Evolutionary conservation across 2,797 vertebrate species (phyloP), one percentile per base, ranked within the genome.

Genomic region (Rhynchotus rufescens): DNA sequence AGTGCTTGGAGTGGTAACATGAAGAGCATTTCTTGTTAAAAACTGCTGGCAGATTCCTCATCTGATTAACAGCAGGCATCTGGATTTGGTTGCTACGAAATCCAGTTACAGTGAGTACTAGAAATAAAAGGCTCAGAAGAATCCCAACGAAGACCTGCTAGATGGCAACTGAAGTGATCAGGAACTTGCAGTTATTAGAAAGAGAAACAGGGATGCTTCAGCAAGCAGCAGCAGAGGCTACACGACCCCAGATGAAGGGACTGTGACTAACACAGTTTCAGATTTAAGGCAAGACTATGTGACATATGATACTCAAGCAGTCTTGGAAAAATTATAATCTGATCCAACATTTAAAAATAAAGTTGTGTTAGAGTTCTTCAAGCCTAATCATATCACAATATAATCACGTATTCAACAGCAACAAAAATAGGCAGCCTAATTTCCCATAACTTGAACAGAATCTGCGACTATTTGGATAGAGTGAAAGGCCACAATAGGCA

Each of bases 51-150:
- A 91, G 84, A 67, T 22, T 61, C 54, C 32, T 59, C 52, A 89
- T 49, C 45, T 71, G 72, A 88, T 42, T 38, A 73, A 65, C 23
- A 82, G 56, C 54, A 52, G 72, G 49, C 44, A 74, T 34, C 47
- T 68, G 78, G 84, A 34, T 82, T 82, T 9, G 36, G 81, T 68
- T 91, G 84, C 84, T 93, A 90, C 17, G 76, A 94, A 84, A 92
- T 59, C 13, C 72, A 44, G 52, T 54, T 56, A 81, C n/a, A 78
- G 40, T 45, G 6, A 90, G 6, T 22, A n/a, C 40, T 56, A 79
- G 83, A 87, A 92, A 85, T 36, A 56, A 79, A 83, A 67, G 38
- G 8, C 25, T 56, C 83, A 79, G 34, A 71, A 84, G 15, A 92
- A 22, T 52, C 47, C 69, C 59, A 60, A 75, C 62, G 68, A 36